Evolutionary conservation across 1,140 invertebrate genomes (phyloP), one percentile per base, ranked within the genome.

Genomic region (Drosophila kepulauana): DNA sequence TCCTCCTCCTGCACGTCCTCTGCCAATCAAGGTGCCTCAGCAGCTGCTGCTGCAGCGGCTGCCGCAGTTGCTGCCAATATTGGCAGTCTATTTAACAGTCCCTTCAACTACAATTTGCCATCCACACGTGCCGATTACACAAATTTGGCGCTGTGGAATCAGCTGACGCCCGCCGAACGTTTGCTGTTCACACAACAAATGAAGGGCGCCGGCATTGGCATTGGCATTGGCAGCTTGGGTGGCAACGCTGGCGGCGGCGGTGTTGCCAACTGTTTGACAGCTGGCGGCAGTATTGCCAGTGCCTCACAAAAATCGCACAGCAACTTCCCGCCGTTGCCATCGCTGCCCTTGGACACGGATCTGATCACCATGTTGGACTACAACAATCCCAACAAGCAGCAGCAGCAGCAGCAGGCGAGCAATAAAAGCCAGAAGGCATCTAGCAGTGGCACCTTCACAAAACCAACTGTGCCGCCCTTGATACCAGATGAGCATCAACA

Each of bases 361-460:
- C 16, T 92, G 45, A 92, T 89, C n/a, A 92, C 91, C 5, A 92
- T 92, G 91, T 52, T 92, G 56, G 91, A 92, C 71, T 92, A 92
- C 52, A 91, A 91, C 25, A 91, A 91, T 82, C 81, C 87, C 25
- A 91, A 91, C 46, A 89, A 89, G 54, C 51, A 89, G 54, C 51
- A 33, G 30, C 51, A 33, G 30, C 30, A 33, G 33, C 33, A 33
- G 35, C 35, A 49, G 54, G 20, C 13, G 5, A 25, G 20, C 15
- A 56, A 7, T 20, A 51, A 64, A n/a, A 75, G 41, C 63, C 48
- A 11, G 20, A 64, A 57, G 13, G 13, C 41, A 13, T 48, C 15
- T 41, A 11, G 43, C 16, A 63, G 10, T 28, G 66, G 25, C 11
- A 91, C 86, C 0, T 92, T 92, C 46, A 92, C 89, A 1, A 92